Conservation (phyloP, 1,140 invertebrate genomes). For the Papilio xuthus region DNA sequence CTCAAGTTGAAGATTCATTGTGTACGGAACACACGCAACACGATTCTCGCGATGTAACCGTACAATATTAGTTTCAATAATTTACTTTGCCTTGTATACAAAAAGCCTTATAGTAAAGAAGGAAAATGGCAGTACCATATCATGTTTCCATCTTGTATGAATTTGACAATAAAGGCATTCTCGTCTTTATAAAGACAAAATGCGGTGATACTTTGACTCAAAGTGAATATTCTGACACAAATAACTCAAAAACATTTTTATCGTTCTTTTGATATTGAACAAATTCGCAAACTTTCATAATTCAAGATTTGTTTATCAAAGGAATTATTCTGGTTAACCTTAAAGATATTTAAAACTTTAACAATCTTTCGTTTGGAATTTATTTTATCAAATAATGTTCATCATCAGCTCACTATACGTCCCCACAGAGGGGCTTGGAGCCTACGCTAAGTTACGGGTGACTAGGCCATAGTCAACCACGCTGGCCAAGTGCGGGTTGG, state of each 20-base stretch:
- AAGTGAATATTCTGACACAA: constrained; percentile 5
- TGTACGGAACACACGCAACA: too few relatives aligned
- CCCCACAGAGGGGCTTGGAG: too few relatives aligned
- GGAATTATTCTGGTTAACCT: not conserved
- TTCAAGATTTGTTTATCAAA: constrained; percentile 16
- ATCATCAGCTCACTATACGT: too few relatives aligned
- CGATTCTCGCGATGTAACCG: too few relatives aligned
- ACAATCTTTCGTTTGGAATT: not conserved
- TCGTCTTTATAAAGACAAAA: not conserved
- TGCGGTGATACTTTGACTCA: not conserved
- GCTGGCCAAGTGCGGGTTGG: too few relatives aligned
- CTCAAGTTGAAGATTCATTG: too few relatives aligned
- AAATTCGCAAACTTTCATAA: not conserved
- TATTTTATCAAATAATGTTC: too few relatives aligned
- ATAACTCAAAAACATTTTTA: constrained; percentile 10
- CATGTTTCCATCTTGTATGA: not conserved
- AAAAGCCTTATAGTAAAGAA: too few relatives aligned
- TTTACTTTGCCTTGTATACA: too few relatives aligned
- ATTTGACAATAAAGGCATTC: not conserved
- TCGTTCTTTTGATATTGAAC: constrained; percentile 8
- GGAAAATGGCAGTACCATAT: not conserved
- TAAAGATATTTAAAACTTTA: not conserved
- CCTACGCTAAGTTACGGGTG: too few relatives aligned
- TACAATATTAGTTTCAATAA: too few relatives aligned
- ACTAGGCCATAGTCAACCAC: too few relatives aligned